Evolutionary conservation across 2,888 invertebrate species (phyloP), one percentile per base, ranked within the genome.

Genomic region (Omphaloscelis lunosa): DNA sequence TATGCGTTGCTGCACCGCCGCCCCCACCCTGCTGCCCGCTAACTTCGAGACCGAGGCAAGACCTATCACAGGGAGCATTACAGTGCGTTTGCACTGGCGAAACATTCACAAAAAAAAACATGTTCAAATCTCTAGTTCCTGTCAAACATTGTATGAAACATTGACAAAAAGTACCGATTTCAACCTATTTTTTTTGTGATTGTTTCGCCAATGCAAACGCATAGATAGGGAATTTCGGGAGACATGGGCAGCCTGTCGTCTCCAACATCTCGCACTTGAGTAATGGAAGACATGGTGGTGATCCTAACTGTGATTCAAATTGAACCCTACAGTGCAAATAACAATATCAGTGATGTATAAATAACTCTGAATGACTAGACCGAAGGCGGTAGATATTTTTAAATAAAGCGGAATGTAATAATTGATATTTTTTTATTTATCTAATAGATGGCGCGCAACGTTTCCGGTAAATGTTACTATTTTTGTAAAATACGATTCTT

Each of bases 401-500:
- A 81, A 84, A 67, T 41, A 53, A 48, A 41, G 85, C 70, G 67
- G 73, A 77, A 77, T 73, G 61, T 56, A 61, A 61, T 53, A 23
- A 17, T 34, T 65, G 29, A 0, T 68, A 68, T 48, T 68, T 29
- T 29, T 75, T 71, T 23, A 71, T 72, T 80, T 48, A 45, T 29
- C 6, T 67, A 73, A 82, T 59, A 90, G 90, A 88, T 89, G 88
- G 82, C 86, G 41, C 41, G 62, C 41, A 20, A 2, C 7, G 67
- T 77, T 82, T 89, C 90, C 88, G 82, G 75, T 68, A 27, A 15
- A 66, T 70, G 69, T 84, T 80, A 66, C 79, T 62, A 75, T 66
- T 65, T 73, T 76, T 56, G 17, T 34, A 34, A 73, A 23, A 15
- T 39, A 59, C 12, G 7, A 34, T 17, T n/a, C 17, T 39, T 56